Base-by-base conservation (phyloP, 1,140 invertebrate genomes). In the Eciton burchellii region DNA sequence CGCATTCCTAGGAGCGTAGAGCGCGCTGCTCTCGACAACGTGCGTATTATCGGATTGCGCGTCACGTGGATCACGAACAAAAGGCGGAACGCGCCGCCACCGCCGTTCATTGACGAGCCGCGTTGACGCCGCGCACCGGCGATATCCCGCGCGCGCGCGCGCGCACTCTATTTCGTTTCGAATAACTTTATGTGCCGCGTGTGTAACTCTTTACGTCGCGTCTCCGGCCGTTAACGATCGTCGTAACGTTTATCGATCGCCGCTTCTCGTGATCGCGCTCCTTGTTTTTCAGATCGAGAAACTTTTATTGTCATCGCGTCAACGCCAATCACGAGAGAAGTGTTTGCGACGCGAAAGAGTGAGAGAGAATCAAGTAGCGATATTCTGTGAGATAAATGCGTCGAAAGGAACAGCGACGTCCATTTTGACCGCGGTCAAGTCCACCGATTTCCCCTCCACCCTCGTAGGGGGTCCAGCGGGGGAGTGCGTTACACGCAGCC, bases 31-130 rank as follows among this genome's bases (percentile, higher is more conserved):
- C 14, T 47, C 62, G 74, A 66, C 73, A 47, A 77, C 74, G 74
- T 47, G 74, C 62, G 62, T 62, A 56, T 16, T 54, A 56, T 66
- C 62, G 62, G 35, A 35, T 35, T 35, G 49, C 76, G 52, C 54
- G 26, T 73, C 72, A 85, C 65, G 71, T 74, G 81, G 62, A 77
- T 54, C 62, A 47, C n/a, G 45, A 77, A 59, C 63, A 79, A 68
- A 63, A 76, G 66, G 72, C 63, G 43, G 56, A 74, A 62, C 41
- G 71, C 71, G 52, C 35, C 35, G 35, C 35, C 35, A 47, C n/a
- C 41, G 73, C n/a, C 47, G 62, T 77, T 68, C 74, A 77, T 77
- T 77, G 74, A 77, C 74, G 62, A 77, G 29, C 49, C 26, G 72
- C 49, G 47, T 68, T 43, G 72, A 68, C 35, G 35, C 47, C 35